Conservation (phyloP, 2,113 vertebrate genomes). For the Cyrtonyx montezumae region DNA sequence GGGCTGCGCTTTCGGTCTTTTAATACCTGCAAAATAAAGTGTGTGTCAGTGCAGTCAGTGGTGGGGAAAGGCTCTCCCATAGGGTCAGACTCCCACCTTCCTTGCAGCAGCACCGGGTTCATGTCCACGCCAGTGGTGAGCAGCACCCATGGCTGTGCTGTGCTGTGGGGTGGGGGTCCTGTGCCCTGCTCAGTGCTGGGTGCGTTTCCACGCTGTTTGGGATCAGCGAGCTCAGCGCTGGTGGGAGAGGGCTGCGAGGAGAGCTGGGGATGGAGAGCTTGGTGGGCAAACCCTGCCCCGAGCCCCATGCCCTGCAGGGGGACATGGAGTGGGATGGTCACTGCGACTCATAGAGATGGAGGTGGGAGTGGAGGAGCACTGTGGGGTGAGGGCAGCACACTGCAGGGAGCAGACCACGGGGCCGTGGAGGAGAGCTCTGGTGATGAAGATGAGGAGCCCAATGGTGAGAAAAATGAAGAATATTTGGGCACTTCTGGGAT, state of each 20-base stretch:
- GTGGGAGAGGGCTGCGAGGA: background rate
- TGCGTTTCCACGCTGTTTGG: background rate
- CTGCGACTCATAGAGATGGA: conserved; percentile 85
- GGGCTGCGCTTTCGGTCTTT: conserved; percentile 42
- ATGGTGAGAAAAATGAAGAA: conserved; percentile 85
- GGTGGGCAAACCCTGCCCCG: fast-evolving
- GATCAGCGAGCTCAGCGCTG: background rate
- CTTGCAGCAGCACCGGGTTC: background rate
- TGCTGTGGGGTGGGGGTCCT: background rate
- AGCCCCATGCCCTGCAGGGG: background rate
- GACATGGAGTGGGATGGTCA: background rate
- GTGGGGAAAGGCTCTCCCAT: background rate
- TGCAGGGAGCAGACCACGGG: conserved; percentile 85
- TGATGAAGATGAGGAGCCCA: conserved; percentile 90
- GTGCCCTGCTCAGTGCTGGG: conserved; percentile 47
- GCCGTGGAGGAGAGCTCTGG: conserved; percentile 85
- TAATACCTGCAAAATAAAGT: conserved; percentile 79
- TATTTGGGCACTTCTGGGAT: conserved; percentile 65
- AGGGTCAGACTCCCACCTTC: background rate
- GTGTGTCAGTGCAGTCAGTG: conserved; percentile 71
- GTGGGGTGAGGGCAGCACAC: conserved; percentile 63
- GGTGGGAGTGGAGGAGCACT: conserved; percentile 92
- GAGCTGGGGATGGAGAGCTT: background rate
- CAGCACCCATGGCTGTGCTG: fast-evolving
- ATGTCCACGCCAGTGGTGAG: background rate